phyloP scores from a whole-genome alignment of 2,113 vertebrate species.

The Rhadina sibilatrix region DNA sequence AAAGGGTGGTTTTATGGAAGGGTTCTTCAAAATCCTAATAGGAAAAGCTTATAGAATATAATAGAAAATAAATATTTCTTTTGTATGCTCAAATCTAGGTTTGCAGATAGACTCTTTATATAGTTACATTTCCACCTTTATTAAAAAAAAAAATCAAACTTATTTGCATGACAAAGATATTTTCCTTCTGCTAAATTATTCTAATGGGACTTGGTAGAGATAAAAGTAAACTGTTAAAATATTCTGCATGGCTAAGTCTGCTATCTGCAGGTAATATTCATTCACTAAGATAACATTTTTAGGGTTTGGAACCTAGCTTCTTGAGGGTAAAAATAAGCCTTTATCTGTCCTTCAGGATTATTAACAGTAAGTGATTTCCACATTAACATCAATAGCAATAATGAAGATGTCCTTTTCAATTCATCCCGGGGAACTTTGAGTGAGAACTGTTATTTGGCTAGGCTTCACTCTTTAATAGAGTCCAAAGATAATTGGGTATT shows the following conservation, averaged over 20 bases:
- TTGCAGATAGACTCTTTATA: background rate
- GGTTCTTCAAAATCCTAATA: background rate
- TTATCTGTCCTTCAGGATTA: conserved; percentile 61
- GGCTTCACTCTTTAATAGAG: conserved; percentile 63
- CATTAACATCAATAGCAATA: conserved; percentile 68
- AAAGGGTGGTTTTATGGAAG: background rate
- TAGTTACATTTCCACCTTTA: background rate
- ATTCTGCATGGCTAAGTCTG: conserved; percentile 22
- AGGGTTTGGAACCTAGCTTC: conserved; percentile 39
- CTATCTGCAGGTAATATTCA: conserved; percentile 52
- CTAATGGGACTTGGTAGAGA: conserved; percentile 3
- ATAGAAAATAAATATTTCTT: conserved; percentile 13
- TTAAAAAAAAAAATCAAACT: conserved; percentile 11
- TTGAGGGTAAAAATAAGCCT: conserved; percentile 52
- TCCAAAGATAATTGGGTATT: conserved; percentile 65
- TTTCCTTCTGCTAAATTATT: conserved; percentile 39
- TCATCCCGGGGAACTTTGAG: conserved; percentile 39
- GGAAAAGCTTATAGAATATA: background rate
- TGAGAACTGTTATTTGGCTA: conserved; percentile 57
- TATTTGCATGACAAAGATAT: conserved; percentile 39
- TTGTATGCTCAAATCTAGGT: background rate
- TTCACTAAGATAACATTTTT: conserved; percentile 57
- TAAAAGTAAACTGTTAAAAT: conserved; percentile 54
- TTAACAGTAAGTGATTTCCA: conserved; percentile 59
- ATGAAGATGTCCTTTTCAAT: conserved; percentile 66